A percentile compares a stretch with the other conserved stretches of the same genome.
Evolutionary conservation across 2,113 vertebrate species (phyloP).

Genomic region (Rhombomys opimus): DNA sequence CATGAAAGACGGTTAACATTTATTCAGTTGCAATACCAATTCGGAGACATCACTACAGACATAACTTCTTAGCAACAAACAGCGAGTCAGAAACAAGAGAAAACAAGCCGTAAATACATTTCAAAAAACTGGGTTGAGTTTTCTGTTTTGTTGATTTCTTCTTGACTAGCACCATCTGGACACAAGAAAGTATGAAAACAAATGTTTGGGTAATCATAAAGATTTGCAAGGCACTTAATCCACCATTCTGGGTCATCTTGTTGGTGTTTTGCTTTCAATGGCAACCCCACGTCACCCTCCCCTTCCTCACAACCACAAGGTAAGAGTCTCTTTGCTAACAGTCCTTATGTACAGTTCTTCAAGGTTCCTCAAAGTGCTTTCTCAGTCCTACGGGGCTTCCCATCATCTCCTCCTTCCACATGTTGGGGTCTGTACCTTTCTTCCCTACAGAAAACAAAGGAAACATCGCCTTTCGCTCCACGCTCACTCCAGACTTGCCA

Average conservation of each 20-base stretch:
- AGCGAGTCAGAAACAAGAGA: slow-evolving; percentile 89
- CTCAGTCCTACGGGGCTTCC: slow-evolving; percentile 83
- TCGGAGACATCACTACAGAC: slow-evolving; percentile 93
- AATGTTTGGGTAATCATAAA: slow-evolving; percentile 90
- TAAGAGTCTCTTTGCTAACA: slow-evolving; percentile 81
- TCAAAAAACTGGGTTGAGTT: slow-evolving; percentile 78
- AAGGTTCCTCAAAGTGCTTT: slow-evolving; percentile 92
- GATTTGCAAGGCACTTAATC: slow-evolving; percentile 98
- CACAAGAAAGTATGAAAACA: slow-evolving; percentile 91
- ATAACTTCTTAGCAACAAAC: slow-evolving; percentile 93
- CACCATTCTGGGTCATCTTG: slow-evolving; percentile 85
- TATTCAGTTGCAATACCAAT: slow-evolving; percentile 91
- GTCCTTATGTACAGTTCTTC: slow-evolving; percentile 88
- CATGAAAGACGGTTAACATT: slow-evolving; percentile 90
- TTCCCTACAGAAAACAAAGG: slow-evolving; percentile 70
- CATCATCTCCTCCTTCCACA: slow-evolving; percentile 69
- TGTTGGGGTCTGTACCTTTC: slow-evolving; percentile 51
- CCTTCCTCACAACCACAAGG: slow-evolving; percentile 74
- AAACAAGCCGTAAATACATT: slow-evolving; percentile 88
- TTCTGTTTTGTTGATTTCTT: slow-evolving; percentile 80
- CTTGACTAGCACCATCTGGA: slow-evolving; percentile 95
- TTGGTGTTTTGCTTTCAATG: slow-evolving; percentile 80
- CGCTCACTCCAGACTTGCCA: slow-evolving; percentile 85
- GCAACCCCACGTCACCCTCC: slow-evolving; percentile 79
- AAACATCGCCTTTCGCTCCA: slow-evolving; percentile 78